Evolutionary conservation across 2,888 invertebrate genomes (phyloP), one percentile per base, ranked within the genome.

Genomic region (Lepidochrysops patricia): DNA sequence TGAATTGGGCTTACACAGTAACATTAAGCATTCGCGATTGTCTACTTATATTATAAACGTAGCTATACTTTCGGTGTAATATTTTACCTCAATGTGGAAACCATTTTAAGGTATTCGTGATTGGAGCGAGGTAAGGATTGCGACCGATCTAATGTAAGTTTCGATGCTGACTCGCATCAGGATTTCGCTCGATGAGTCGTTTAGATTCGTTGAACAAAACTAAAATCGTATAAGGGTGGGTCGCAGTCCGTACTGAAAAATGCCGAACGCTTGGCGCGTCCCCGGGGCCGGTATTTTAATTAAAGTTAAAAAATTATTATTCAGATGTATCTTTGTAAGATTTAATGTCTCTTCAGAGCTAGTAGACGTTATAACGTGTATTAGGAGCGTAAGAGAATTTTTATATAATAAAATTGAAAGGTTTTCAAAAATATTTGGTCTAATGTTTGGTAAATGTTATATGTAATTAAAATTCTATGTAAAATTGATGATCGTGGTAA

Each of bases 391-490:
- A 19, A 54, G 76, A 77, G 58, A 62, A 61, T 60, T 60, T 63
- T 60, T 64, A 63, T 62, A 58, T 60, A 60, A 66, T 60, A 54
- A 54, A 54, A 54, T 1, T 50, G 25, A 25, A 52, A 59, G 50
- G 32, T 35, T 35, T 59, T 59, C 58, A 59, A 52, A 59, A 64
- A 68, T 66, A 79, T 80, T 79, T 77, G 81, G 76, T 82, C 77
- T 68, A 67, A 65, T 79, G 77, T 81, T 79, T 77, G 74, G 69
- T 26, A 79, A 79, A 75, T 82, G 83, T 84, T 83, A 77, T 74
- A 69, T 72, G 65, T 69, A 69, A 67, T 65, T 61, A 62, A 65
- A 67, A 66, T 68, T 67, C 68, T 71, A 68, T 78, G 74, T 79
- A 76, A 66, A 61, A 63, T 43, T 64, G 70, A 73, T 64, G 70